Evolutionary conservation across 2,797 vertebrate species (phyloP).

Genomic region (Cacajao melanocephalus): DNA sequence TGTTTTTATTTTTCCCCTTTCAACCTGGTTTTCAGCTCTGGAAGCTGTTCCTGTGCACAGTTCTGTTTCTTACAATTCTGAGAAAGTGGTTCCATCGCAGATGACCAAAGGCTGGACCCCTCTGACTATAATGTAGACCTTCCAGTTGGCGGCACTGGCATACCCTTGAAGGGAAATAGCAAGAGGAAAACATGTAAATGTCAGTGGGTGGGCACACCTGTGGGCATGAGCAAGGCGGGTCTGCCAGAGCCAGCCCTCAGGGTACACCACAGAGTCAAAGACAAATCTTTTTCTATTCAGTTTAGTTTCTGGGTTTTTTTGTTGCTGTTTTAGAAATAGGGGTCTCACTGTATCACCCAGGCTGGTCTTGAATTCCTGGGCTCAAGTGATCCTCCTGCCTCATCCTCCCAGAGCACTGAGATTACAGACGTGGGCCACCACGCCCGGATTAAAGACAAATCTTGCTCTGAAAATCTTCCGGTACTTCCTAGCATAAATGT

Average conservation of each 20-base stretch:
- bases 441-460: accelerated
- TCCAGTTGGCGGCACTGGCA: constrained; percentile 80
- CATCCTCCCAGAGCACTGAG: not conserved
- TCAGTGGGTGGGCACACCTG: not conserved
- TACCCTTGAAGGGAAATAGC: constrained; percentile 80
- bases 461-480: not conserved
- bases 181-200: not conserved
- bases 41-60: constrained; percentile 53
- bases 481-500: not conserved
- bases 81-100: constrained; percentile 84
- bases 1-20: constrained; percentile 62
- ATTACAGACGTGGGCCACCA: not conserved
- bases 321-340: not conserved
- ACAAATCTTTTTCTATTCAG: not conserved
- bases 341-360: not conserved
- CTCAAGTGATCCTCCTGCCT: not conserved
- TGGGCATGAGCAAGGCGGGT: accelerated
- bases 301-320: not conserved
- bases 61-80: constrained; percentile 60
- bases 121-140: constrained; percentile 81
- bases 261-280: not conserved
- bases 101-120: constrained; percentile 82
- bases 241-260: not conserved
- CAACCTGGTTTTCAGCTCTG: constrained; percentile 59
- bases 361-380: not conserved